These are phyloP conservation scores for Ceyx melanurus DNA, from an alignment of 2,113 vertebrate genomes.

Conservation along the genomic window DNA sequence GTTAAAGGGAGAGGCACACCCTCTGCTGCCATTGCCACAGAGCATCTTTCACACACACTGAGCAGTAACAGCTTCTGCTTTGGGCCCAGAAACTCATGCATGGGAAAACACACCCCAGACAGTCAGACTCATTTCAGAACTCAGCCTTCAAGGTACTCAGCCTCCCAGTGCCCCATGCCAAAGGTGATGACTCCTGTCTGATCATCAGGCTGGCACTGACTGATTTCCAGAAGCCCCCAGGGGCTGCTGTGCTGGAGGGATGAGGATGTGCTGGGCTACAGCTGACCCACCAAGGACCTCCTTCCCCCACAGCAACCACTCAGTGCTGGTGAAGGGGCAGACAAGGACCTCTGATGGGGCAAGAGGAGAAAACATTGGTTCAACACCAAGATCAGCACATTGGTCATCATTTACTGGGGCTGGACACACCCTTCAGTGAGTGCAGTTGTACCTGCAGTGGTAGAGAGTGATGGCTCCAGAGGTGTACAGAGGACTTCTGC, in stretches of 20 bases:
- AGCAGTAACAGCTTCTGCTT: not conserved
- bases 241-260: not conserved
- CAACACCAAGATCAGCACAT: not conserved
- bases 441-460: not conserved
- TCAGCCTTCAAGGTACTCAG: not conserved
- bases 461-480: not conserved
- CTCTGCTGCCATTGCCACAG: not conserved
- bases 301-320: not conserved
- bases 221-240: not conserved
- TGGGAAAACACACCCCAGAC: not conserved
- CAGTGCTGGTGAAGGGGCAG: not conserved
- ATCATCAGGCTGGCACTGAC: not conserved
- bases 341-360: not conserved
- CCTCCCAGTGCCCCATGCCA: accelerated
- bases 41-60: not conserved
- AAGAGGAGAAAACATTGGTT: not conserved
- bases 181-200: not conserved
- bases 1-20: not conserved
- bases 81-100: not conserved
- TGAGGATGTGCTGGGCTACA: not conserved
- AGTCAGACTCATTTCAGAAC: not conserved
- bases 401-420: not conserved
- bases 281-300: accelerated
- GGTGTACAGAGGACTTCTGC: not conserved
- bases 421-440: not conserved